Base-by-base conservation (phyloP, 2,113 vertebrate genomes). In the Zapus hudsonius region DNA sequence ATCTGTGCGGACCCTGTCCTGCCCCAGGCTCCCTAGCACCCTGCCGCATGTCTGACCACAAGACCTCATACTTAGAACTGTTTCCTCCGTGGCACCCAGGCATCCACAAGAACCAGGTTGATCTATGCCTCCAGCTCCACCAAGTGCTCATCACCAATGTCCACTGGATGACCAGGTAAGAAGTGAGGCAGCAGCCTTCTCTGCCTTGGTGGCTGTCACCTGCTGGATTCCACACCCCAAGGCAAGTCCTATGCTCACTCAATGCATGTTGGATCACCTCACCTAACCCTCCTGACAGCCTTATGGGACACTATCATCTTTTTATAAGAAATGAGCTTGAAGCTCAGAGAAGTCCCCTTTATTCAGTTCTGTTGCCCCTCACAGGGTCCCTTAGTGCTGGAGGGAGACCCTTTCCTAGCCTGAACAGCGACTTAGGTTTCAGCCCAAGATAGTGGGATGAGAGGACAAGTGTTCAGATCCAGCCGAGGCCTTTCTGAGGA, bases 101-200 rank as follows among this genome's bases (percentile, higher is more conserved):
- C 36, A 38, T 91, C 67, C 57, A 25, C 19, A 38, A 38, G 42
- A 73, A 44, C 6, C 29, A 69, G 38, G 61, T 55, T 9, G 25
- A n/a, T 66, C 44, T 47, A 13, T 29, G 23, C 59, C 75, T 89
- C 75, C 61, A 67, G 42, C 25, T 23, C n/a, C 13, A 17, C 33
- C 19, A 36, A 31, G 44, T 5, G 25, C 55, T 57, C 17, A 17
- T 10, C 55, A 57, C 55, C 10, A 31, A 72, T 0, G 1, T 19
- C 33, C 38, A 1, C 12, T 20, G 27, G 31, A 0, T 2, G 12
- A 44, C 47, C 36, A 31, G 2, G 1, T 25, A 40, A 1, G 6
- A 38, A 19, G 72, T 13, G 33, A 11, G 52, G 40, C 40, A 23
- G 69, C 16, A 66, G 44, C 31, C 22, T 70, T 82, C 66, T 84